A percentile compares a stretch with the other conserved stretches of the same genome.
phyloP scores from a whole-genome alignment of 1,140 invertebrate species.

The Ceratina australensis region DNA sequence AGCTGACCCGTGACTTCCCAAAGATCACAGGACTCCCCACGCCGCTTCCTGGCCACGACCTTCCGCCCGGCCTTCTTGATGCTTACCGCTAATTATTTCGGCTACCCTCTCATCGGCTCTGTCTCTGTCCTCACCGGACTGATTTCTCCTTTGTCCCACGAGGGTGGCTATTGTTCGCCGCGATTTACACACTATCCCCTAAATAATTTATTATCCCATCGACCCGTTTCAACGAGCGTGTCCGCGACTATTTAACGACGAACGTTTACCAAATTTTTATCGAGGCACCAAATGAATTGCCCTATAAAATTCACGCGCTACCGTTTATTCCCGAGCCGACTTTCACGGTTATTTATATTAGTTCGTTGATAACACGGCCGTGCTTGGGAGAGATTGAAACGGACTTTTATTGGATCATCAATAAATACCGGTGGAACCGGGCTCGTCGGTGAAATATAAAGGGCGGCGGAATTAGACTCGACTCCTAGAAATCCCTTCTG shows the following conservation, averaged over 20 bases:
- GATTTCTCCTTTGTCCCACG: constrained; percentile 55
- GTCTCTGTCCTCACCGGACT: constrained; percentile 47
- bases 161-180: constrained; percentile 12
- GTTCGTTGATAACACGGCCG: not conserved
- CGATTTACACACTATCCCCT: not conserved
- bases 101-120: constrained; percentile 56
- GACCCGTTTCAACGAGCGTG: not conserved
- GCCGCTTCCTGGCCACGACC: constrained; percentile 73
- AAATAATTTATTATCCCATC: not conserved
- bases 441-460: constrained; percentile 66
- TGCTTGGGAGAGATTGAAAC: constrained; percentile 65
- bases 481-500: constrained; percentile 77
- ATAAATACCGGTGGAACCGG: constrained; percentile 65
- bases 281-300: not conserved
- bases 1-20: constrained; percentile 66
- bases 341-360: not conserved
- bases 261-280: not conserved
- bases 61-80: constrained; percentile 72
- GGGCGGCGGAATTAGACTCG: constrained; percentile 69
- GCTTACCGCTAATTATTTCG: constrained; percentile 67
- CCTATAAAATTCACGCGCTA: constrained; percentile 31
- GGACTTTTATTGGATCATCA: constrained; percentile 74
- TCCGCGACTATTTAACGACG: not conserved
- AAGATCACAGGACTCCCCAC: constrained; percentile 71
- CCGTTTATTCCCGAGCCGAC: not conserved